These are phyloP conservation scores for Argyrosomus japonicus DNA, from an alignment of 2,113 vertebrate species.

Conservation along the genomic window DNA sequence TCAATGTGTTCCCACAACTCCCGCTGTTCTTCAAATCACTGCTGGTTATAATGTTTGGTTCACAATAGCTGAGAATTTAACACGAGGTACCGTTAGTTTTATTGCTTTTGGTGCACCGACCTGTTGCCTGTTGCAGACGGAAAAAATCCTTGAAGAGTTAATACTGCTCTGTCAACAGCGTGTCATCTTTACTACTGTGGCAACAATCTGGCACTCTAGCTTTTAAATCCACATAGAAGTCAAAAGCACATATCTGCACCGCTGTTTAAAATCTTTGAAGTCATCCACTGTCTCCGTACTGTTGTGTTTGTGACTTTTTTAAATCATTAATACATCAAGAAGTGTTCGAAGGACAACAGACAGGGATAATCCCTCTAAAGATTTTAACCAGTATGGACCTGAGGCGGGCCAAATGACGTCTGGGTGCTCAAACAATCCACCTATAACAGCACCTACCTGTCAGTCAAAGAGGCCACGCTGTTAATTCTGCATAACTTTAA, in stretches of 20 bases:
- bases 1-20: background rate
- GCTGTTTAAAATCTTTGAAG: background rate
- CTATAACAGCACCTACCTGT: no score
- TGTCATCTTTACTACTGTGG: slow-evolving; percentile 2
- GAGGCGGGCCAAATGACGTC: no score
- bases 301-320: background rate
- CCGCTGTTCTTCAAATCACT: background rate
- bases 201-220: background rate
- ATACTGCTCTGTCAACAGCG: slow-evolving; percentile 5
- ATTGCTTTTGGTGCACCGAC: slow-evolving; percentile 24
- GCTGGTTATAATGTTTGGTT: background rate
- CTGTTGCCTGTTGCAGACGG: background rate
- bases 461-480: no score
- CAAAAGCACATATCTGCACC: slow-evolving; percentile 21
- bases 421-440: no score
- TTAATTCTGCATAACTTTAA: no score
- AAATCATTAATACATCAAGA: background rate
- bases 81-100: background rate
- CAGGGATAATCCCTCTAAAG: background rate
- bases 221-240: slow-evolving; percentile 21
- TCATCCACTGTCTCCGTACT: background rate
- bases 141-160: slow-evolving; percentile 20
- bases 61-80: background rate
- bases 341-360: background rate
- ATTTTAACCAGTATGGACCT: background rate